These are phyloP conservation scores for Contarinia nasturtii DNA, from an alignment of 1,140 invertebrate species.

Conservation along the genomic window DNA sequence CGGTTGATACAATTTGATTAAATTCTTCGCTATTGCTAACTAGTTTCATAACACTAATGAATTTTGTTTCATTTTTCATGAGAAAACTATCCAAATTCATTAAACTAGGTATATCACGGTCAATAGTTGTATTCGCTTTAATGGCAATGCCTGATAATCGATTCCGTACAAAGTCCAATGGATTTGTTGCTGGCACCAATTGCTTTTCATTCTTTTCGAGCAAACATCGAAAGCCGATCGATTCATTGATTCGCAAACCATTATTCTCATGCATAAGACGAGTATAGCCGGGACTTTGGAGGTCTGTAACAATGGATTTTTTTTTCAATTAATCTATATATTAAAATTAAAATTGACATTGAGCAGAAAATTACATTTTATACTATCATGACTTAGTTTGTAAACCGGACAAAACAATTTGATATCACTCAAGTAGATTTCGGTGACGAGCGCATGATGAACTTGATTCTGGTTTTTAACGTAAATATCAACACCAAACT, in stretches of 20 bases:
- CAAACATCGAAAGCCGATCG: not conserved
- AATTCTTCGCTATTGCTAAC: conserved; percentile 17
- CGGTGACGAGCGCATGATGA: conserved; percentile 34
- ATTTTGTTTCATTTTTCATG: conserved; percentile 18
- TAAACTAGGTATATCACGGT: not conserved
- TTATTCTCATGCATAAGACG: not conserved
- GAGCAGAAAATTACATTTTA: conserved; percentile 13
- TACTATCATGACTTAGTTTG: conserved; percentile 11
- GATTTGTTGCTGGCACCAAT: not conserved
- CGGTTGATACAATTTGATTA: conserved; percentile 13
- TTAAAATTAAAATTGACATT: not conserved
- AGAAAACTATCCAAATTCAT: conserved; percentile 16
- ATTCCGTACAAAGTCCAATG: not conserved
- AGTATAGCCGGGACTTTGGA: not conserved
- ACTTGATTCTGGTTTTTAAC: conserved; percentile 45
- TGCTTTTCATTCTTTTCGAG: not conserved
- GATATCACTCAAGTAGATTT: conserved; percentile 25
- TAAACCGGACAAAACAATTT: conserved; percentile 17
- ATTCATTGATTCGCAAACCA: conserved; percentile 1
- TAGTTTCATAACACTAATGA: conserved; percentile 9
- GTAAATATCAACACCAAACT: conserved; percentile 38
- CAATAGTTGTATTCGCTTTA: not conserved
- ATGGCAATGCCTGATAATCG: not conserved
- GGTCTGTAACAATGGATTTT: not conserved
- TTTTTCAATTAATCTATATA: not conserved